phyloP scores from a whole-genome alignment of 2,113 vertebrate species.

The Dasypus novemcinctus region DNA sequence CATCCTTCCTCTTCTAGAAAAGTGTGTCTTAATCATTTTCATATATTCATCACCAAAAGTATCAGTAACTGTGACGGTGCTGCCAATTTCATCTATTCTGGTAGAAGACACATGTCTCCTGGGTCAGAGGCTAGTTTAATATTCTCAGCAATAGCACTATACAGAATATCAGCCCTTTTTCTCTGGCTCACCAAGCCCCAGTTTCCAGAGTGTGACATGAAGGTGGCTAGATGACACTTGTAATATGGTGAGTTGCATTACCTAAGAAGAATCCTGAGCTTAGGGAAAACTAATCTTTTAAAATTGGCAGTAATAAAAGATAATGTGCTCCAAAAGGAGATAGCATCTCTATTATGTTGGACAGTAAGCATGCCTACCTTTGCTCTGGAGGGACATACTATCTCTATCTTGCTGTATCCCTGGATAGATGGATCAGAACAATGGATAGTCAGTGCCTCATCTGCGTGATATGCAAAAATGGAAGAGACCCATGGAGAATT shows the following conservation, averaged over 20 bases:
- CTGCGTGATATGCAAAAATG: background rate
- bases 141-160: background rate
- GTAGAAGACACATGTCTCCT: background rate
- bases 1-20: background rate
- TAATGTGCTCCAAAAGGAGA: background rate
- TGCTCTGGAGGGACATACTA: background rate
- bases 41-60: background rate
- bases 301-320: background rate
- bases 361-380: background rate
- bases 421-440: background rate
- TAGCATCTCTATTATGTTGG: background rate
- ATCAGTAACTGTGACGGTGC: background rate
- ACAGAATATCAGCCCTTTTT: background rate
- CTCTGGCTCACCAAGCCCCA: background rate
- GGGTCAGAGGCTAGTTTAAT: background rate
- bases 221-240: background rate
- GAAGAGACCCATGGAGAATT: background rate
- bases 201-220: background rate
- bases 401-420: background rate
- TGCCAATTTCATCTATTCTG: background rate
- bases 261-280: background rate
- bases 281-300: background rate
- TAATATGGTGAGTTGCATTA: background rate
- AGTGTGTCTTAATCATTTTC: background rate
- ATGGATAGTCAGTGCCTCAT: background rate